phyloP scores from a whole-genome alignment of 2,113 vertebrate species.

The Oryzias melastigma region DNA sequence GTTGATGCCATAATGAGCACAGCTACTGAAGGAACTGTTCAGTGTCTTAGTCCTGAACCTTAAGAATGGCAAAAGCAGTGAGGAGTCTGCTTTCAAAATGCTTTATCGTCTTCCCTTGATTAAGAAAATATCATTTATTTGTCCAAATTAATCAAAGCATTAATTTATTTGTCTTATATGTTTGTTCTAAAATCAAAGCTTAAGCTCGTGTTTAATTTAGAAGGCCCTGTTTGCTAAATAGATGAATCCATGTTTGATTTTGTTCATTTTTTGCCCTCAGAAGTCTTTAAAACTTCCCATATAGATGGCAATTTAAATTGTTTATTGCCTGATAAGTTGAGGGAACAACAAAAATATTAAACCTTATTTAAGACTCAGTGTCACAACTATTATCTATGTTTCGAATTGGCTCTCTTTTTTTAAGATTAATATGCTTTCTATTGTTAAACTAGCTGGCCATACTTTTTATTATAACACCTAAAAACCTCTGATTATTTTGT shows the following conservation, averaged over 20 bases:
- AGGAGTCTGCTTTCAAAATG: conserved; percentile 43
- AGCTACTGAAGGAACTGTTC: conserved; percentile 73
- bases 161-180: no score
- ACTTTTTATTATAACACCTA: no score
- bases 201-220: conserved; percentile 18
- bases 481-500: no score
- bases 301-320: background rate
- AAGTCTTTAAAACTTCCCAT: no score
- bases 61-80: conserved; percentile 44
- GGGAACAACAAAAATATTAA: conserved; percentile 17
- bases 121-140: background rate
- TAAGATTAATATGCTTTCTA: background rate
- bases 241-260: background rate
- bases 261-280: no score
- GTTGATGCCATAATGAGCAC: conserved; percentile 52
- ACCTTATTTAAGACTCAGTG: conserved; percentile 8
- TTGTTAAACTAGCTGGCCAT: background rate
- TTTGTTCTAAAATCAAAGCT: background rate
- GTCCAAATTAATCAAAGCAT: no score
- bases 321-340: conserved; percentile 11
- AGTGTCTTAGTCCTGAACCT: conserved; percentile 70
- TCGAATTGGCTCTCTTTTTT: background rate
- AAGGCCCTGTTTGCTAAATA: conserved; percentile 10
- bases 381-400: background rate
- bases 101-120: conserved; percentile 17